Conservation (phyloP, 2,797 vertebrate species). For the Acridotheres tristis region DNA sequence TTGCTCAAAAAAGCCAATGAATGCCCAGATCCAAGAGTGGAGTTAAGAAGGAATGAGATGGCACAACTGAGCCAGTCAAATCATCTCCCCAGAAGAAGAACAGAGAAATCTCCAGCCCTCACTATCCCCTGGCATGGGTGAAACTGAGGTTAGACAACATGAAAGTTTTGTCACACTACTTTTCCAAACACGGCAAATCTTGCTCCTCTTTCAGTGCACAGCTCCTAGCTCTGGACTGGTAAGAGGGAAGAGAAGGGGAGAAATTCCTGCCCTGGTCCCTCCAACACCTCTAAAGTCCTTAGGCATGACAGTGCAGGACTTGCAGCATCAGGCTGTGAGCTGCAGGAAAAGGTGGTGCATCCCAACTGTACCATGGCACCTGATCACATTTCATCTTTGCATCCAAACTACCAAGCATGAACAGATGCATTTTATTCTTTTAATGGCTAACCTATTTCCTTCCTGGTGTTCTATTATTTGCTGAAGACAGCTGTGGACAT, state of each 20-base stretch:
- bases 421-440: background rate
- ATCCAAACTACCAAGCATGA: background rate
- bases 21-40: fast-evolving
- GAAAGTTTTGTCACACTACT: background rate
- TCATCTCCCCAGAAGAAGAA: background rate
- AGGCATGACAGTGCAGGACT: background rate
- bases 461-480: background rate
- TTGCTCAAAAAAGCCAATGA: background rate
- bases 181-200: background rate
- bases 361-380: background rate
- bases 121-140: background rate
- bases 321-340: background rate
- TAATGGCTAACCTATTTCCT: background rate
- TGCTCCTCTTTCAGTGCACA: background rate
- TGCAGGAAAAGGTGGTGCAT: background rate
- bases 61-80: background rate
- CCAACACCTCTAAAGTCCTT: background rate
- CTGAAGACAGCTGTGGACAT: background rate
- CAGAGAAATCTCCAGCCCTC: background rate
- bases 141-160: background rate
- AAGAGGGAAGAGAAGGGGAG: background rate
- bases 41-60: background rate
- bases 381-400: background rate
- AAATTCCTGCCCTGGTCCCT: background rate
- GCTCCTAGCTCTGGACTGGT: background rate